phyloP scores from a whole-genome alignment of 2,113 vertebrate species.

The Donacobius atricapilla region DNA sequence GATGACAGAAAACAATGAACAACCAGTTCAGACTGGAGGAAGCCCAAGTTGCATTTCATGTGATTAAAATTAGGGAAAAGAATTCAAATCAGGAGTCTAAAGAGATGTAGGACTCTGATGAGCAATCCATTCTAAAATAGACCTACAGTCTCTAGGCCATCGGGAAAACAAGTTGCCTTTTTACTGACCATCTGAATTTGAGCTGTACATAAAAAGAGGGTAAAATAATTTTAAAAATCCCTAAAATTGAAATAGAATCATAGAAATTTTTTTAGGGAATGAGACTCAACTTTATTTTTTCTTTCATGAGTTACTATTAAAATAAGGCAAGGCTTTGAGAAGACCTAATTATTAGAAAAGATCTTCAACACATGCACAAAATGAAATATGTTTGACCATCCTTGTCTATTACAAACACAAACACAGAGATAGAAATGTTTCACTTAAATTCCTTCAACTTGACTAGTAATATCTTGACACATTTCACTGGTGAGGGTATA shows the following conservation, averaged over 20 bases:
- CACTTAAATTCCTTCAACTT: constrained; percentile 31
- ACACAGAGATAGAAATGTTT: background rate
- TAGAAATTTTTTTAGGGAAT: background rate
- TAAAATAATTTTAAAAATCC: background rate
- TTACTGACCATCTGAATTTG: background rate
- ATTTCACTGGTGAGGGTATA: constrained; percentile 10
- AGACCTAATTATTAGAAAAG: background rate
- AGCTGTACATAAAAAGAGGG: background rate
- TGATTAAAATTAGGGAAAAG: background rate
- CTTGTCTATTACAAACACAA: constrained; percentile 4
- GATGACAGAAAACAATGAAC: background rate
- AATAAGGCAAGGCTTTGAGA: background rate
- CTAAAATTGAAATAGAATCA: background rate
- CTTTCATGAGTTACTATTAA: background rate
- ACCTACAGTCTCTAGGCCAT: background rate
- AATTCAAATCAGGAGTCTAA: background rate
- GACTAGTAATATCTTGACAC: constrained; percentile 40
- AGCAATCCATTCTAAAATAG: background rate
- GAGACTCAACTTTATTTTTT: background rate
- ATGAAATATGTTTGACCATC: background rate
- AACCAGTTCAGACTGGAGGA: background rate
- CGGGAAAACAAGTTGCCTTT: background rate
- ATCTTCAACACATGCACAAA: background rate
- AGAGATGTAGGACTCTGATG: background rate
- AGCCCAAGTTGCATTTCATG: background rate